phyloP scores from a whole-genome alignment of 2,888 invertebrate species.

The Steinernema hermaphroditum region DNA sequence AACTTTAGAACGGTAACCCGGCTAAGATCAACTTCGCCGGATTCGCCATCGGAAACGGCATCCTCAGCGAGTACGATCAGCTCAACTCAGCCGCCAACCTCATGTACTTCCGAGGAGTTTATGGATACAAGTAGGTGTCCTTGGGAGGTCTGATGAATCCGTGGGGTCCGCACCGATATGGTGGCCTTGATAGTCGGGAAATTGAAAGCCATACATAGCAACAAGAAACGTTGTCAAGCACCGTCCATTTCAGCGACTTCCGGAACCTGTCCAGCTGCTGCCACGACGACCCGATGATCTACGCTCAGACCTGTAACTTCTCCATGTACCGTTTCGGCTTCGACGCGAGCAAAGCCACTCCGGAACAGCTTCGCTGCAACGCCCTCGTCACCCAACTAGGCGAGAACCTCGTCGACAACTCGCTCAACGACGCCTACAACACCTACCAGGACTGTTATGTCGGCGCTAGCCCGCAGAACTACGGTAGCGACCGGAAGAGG shows the following conservation, averaged over 20 bases:
- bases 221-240: no score
- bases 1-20: neutral
- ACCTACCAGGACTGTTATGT: slow-evolving; percentile 49
- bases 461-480: neutral
- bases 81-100: slow-evolving; percentile 45
- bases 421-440: slow-evolving; percentile 46
- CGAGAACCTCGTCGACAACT: neutral
- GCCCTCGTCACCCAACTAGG: slow-evolving; percentile 32
- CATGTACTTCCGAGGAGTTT: slow-evolving; percentile 46
- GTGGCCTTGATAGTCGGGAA: neutral
- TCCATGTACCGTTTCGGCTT: no score
- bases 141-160: neutral
- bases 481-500: neutral
- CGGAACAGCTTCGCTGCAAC: no score
- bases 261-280: no score
- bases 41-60: slow-evolving; percentile 64
- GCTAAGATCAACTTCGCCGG: slow-evolving; percentile 36
- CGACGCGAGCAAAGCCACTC: no score
- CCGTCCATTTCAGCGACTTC: no score
- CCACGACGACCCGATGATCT: no score
- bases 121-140: slow-evolving; percentile 40
- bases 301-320: no score
- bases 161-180: neutral
- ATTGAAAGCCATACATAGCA: no score
- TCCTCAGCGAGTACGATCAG: slow-evolving; percentile 55